Evolutionary conservation across 2,888 invertebrate genomes (phyloP).

Genomic region (Drosophila mulleri): DNA sequence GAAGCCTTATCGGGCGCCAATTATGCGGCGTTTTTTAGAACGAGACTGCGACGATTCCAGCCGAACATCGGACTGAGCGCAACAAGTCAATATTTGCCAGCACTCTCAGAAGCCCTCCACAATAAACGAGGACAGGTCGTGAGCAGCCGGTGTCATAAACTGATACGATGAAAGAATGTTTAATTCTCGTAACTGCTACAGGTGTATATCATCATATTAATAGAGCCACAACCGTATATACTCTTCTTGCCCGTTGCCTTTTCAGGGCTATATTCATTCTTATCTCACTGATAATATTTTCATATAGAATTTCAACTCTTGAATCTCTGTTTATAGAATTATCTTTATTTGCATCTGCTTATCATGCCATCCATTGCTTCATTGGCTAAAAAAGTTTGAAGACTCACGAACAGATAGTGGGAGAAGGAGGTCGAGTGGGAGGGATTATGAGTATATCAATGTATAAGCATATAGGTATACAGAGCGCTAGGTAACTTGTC

Average conservation of each 20-base stretch:
- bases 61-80: constrained; percentile 3
- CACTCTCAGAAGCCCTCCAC: neutral
- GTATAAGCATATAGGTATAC: too few species aligned
- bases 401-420: neutral
- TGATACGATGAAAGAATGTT: neutral
- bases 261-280: neutral
- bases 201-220: constrained; percentile 8
- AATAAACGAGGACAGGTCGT: neutral
- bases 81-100: constrained; percentile 44
- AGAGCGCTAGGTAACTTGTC: too few species aligned
- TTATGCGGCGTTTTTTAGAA: neutral
- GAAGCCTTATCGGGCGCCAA: neutral
- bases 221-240: neutral
- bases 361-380: neutral
- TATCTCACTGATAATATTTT: constrained; percentile 14
- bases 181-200: neutral
- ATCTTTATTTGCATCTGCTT: constrained; percentile 9
- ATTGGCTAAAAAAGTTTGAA: neutral
- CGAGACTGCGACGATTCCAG: constrained; percentile 23
- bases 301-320: neutral
- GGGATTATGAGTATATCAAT: too few species aligned
- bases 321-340: neutral
- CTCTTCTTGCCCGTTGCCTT: neutral
- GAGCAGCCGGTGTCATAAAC: neutral
- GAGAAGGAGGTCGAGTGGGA: neutral